These are phyloP conservation scores for Calyptomena viridis DNA, from an alignment of 2,113 vertebrate genomes.

Conservation along the genomic window DNA sequence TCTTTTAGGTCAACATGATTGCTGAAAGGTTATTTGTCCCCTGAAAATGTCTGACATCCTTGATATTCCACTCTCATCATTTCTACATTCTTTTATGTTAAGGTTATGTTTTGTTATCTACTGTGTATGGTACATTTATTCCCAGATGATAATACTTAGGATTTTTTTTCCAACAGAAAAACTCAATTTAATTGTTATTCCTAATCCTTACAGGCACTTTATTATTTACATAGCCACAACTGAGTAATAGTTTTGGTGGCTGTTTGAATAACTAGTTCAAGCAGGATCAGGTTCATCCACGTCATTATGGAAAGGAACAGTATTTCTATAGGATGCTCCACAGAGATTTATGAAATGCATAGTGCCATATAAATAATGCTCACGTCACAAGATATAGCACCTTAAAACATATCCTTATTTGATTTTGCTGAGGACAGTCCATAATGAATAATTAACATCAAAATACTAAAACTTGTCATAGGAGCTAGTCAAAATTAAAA, in stretches of 20 bases:
- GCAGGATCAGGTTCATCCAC: neutral
- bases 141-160: neutral
- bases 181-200: neutral
- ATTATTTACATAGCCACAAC: neutral
- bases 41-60: neutral
- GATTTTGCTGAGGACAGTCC: constrained; percentile 2
- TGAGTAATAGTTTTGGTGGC: neutral
- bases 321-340: neutral
- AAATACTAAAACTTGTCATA: neutral
- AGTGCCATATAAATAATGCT: neutral
- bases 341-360: neutral
- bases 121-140: neutral
- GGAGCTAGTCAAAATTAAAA: constrained; percentile 1
- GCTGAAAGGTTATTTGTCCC: neutral
- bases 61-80: neutral
- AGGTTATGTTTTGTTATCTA: neutral
- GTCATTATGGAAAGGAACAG: neutral
- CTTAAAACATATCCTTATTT: constrained; percentile 34
- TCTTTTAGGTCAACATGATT: neutral
- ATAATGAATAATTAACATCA: neutral
- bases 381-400: neutral
- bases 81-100: neutral
- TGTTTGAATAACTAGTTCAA: neutral
- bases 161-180: neutral
- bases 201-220: neutral